Evolutionary conservation across 2,113 vertebrate species (phyloP).

Genomic region (Misgurnus mizolepis): DNA sequence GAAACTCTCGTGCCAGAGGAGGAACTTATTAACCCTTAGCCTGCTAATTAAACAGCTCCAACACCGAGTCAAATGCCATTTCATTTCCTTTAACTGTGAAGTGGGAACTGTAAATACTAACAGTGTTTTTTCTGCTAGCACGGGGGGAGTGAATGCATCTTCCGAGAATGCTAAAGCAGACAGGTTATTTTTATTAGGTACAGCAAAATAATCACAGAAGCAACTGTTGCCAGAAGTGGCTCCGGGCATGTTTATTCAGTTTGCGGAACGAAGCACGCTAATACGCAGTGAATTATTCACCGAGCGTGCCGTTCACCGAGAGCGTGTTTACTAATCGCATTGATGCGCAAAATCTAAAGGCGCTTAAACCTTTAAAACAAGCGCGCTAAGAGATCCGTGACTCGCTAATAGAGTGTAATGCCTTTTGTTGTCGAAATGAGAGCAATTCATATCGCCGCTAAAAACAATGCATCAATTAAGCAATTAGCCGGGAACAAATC

Average conservation of each 20-base stretch:
- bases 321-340: slow-evolving; percentile 73
- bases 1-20: slow-evolving; percentile 52
- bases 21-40: slow-evolving; percentile 68
- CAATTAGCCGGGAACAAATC: slow-evolving; percentile 82
- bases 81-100: slow-evolving; percentile 63
- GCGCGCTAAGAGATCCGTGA: slow-evolving; percentile 70
- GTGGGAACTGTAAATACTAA: slow-evolving; percentile 43
- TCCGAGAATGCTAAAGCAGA: slow-evolving; percentile 23
- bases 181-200: slow-evolving; percentile 38
- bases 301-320: slow-evolving; percentile 52
- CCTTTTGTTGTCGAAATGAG: slow-evolving; percentile 73
- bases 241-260: slow-evolving; percentile 35
- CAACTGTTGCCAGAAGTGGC: slow-evolving; percentile 23
- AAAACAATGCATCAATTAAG: slow-evolving; percentile 85
- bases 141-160: slow-evolving; percentile 19
- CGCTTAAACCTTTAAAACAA: slow-evolving; percentile 75
- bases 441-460: slow-evolving; percentile 75
- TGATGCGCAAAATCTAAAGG: slow-evolving; percentile 73
- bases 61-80: slow-evolving; percentile 62
- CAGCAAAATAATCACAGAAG: slow-evolving; percentile 36
- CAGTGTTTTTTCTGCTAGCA: slow-evolving; percentile 46
- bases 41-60: slow-evolving; percentile 68
- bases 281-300: slow-evolving; percentile 25
- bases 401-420: slow-evolving; percentile 78
- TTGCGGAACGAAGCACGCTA: slow-evolving; percentile 27